Percentiles rank a stretch among this genome's conserved stretches.
Conservation (phyloP, 2,797 vertebrate genomes). For the Eidolon dupreanum region DNA sequence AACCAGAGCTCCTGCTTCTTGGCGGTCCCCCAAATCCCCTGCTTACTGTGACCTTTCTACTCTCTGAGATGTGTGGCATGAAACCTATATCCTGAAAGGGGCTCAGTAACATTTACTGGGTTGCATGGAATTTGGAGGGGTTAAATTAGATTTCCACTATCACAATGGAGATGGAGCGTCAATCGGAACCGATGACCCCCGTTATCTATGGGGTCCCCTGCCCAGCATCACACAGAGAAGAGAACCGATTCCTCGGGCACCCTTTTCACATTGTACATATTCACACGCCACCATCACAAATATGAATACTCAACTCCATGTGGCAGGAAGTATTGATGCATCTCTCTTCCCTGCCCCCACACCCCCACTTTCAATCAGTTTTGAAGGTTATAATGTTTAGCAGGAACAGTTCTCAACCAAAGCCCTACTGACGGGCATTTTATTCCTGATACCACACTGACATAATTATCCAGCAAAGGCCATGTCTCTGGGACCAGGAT, state of each 20-base stretch:
- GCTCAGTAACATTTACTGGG: neutral
- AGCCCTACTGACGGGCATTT: neutral
- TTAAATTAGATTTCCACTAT: neutral
- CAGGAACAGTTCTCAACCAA: neutral
- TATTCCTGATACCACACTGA: neutral
- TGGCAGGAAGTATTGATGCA: neutral
- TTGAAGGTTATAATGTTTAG: neutral
- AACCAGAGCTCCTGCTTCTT: neutral
- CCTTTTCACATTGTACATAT: neutral
- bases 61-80: neutral
- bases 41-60: neutral
- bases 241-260: neutral
- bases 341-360: neutral
- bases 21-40: neutral
- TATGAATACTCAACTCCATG: neutral
- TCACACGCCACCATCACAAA: neutral
- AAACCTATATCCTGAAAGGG: neutral
- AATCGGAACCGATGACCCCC: neutral
- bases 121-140: neutral
- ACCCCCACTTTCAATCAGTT: neutral
- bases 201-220: too few species aligned
- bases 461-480: neutral
- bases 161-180: neutral
- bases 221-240: neutral
- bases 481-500: neutral